Conservation (phyloP, 2,888 invertebrate genomes). For the Apamea crenata region DNA sequence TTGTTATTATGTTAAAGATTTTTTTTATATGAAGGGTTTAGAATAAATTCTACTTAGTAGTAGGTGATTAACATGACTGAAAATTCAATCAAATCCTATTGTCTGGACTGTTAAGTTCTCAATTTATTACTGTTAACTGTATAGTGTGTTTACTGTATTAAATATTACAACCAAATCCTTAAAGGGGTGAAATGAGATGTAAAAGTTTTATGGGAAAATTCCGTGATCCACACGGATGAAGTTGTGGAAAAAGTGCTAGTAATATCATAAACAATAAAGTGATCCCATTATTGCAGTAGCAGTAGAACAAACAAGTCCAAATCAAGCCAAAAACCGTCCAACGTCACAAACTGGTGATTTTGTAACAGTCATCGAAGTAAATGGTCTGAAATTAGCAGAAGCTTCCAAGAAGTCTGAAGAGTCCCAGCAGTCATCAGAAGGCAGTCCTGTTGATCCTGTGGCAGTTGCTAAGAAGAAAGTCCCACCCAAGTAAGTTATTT, state of each 20-base stretch:
- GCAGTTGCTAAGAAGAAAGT: constrained; percentile 92
- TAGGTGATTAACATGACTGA: background rate
- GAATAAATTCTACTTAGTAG: background rate
- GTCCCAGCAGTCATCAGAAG: constrained; percentile 85
- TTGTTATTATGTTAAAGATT: background rate
- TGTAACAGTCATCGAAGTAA: constrained; percentile 97
- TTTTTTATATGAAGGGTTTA: background rate
- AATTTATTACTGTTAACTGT: constrained; percentile 46
- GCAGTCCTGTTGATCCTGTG: constrained; percentile 90
- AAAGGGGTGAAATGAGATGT: background rate
- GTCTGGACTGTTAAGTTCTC: constrained; percentile 43
- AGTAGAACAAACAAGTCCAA: constrained; percentile 85
- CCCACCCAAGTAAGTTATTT: constrained; percentile 90
- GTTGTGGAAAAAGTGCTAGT: background rate
- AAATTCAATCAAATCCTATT: background rate
- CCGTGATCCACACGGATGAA: background rate
- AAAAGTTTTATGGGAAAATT: background rate
- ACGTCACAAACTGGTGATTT: constrained; percentile 91
- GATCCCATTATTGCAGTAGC: constrained; percentile 74
- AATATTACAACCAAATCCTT: constrained; percentile 24
- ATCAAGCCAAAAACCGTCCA: constrained; percentile 87
- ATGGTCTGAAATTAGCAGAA: constrained; percentile 92
- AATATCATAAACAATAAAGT: constrained; percentile 20
- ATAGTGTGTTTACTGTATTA: constrained; percentile 25
- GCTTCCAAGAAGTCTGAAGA: constrained; percentile 85